Percentiles rank a stretch among this genome's conserved stretches.
Conservation (phyloP, 2,113 vertebrate genomes). For the Anhinga anhinga region DNA sequence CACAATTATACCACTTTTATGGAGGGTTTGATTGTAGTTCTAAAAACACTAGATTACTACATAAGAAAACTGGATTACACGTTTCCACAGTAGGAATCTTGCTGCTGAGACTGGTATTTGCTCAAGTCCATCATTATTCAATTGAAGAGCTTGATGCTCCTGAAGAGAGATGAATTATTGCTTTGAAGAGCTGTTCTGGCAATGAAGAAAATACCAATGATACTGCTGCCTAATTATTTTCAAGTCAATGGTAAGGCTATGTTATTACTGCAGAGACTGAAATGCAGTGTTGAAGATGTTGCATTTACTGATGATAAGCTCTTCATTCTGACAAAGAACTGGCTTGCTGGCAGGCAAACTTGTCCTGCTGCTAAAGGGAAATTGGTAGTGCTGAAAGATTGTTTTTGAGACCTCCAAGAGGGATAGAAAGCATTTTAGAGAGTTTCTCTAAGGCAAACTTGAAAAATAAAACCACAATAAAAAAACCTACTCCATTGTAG, state of each 20-base stretch:
- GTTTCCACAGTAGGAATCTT: background rate
- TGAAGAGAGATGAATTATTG: constrained; percentile 42
- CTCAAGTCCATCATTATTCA: constrained; percentile 58
- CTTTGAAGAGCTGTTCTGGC: constrained; percentile 3
- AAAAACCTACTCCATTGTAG: background rate
- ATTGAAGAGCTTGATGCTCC: constrained; percentile 40
- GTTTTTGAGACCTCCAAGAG: constrained; percentile 22
- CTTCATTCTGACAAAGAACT: constrained; percentile 16
- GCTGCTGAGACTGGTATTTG: constrained; percentile 2
- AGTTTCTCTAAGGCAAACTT: constrained; percentile 2
- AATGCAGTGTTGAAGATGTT: background rate
- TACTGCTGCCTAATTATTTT: constrained; percentile 57
- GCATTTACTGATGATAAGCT: constrained; percentile 31
- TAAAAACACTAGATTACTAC: background rate
- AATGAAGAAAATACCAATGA: constrained; percentile 32
- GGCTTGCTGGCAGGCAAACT: constrained; percentile 38
- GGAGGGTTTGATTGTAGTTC: background rate
- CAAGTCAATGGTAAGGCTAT: background rate
- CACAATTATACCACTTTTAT: background rate
- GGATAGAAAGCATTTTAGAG: background rate
- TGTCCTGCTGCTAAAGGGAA: constrained; percentile 45
- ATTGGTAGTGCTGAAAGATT: constrained; percentile 11
- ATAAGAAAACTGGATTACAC: background rate
- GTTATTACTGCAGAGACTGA: constrained; percentile 23
- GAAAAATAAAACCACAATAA: constrained; percentile 1